These are phyloP conservation scores for Nymphalis urticae DNA, from an alignment of 2,888 invertebrate genomes.

Conservation along the genomic window DNA sequence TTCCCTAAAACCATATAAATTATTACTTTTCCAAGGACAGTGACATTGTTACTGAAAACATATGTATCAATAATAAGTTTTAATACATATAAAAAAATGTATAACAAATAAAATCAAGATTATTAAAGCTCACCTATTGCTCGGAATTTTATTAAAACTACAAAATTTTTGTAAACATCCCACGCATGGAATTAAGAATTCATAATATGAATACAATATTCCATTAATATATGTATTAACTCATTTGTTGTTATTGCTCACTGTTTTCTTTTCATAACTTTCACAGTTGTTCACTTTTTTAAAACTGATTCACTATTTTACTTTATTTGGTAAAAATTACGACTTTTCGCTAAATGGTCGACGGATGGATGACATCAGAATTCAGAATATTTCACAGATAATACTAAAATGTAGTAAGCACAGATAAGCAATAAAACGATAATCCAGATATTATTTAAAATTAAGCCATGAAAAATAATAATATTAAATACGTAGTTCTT, in stretches of 20 bases:
- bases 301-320: slow-evolving; percentile 7
- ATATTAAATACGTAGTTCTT: no score
- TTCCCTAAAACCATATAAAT: slow-evolving; percentile 60
- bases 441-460: no score
- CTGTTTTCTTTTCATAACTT: background rate
- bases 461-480: no score
- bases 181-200: slow-evolving; percentile 66
- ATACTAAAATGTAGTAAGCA: background rate
- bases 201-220: slow-evolving; percentile 18
- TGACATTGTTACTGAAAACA: slow-evolving; percentile 38
- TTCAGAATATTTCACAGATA: slow-evolving; percentile 40
- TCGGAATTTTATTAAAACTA: slow-evolving; percentile 33
- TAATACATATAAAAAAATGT: background rate
- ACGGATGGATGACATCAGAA: slow-evolving; percentile 48
- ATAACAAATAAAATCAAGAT: slow-evolving; percentile 10
- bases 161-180: slow-evolving; percentile 61
- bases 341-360: slow-evolving; percentile 42
- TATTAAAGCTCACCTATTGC: slow-evolving; percentile 29
- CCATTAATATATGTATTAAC: slow-evolving; percentile 13
- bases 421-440: background rate
- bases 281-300: slow-evolving; percentile 5
- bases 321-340: slow-evolving; percentile 35
- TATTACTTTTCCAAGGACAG: slow-evolving; percentile 42
- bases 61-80: slow-evolving; percentile 3
- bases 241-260: slow-evolving; percentile 6